Evolutionary conservation across 2,888 invertebrate species (phyloP).

Genomic region (Chloromyia formosa): DNA sequence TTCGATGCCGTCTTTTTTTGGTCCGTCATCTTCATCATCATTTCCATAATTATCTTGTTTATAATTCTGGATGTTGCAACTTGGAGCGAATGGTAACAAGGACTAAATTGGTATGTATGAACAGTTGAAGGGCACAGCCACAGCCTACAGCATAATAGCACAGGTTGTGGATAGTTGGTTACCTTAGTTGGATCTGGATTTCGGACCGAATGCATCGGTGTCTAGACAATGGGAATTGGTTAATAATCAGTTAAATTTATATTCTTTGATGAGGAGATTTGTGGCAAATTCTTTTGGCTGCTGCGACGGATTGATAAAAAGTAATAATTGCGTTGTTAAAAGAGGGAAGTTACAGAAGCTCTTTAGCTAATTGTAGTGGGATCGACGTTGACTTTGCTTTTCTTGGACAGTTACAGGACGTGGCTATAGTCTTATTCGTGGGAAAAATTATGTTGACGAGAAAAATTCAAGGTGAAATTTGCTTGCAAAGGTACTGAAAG

Average conservation of each 20-base stretch:
- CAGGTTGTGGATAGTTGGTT: too few species aligned
- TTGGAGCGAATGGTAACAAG: neutral
- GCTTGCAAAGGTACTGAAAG: too few species aligned
- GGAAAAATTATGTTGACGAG: neutral
- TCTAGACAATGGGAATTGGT: neutral
- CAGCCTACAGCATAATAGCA: too few species aligned
- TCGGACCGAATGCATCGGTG: neutral
- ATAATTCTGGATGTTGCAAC: constrained; percentile 11
- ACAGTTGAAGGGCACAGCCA: too few species aligned
- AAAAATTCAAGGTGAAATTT: neutral
- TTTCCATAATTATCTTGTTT: constrained; percentile 32
- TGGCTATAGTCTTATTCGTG: neutral
- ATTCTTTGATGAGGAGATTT: neutral
- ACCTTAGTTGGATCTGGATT: too few species aligned
- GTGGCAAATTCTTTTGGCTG: neutral
- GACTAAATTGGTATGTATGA: neutral
- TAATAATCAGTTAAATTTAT: neutral
- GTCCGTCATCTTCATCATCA: neutral
- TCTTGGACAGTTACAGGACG: neutral
- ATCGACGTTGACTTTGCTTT: too few species aligned
- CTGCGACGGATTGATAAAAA: neutral
- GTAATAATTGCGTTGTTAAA: neutral
- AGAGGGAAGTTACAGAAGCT: constrained; percentile 8
- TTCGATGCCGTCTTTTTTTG: neutral
- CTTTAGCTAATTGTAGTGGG: neutral